Evolutionary conservation across 37 sponge, comb jelly and placozoan genomes (phyloP).

Genomic region (Bolinopsis microptera): DNA sequence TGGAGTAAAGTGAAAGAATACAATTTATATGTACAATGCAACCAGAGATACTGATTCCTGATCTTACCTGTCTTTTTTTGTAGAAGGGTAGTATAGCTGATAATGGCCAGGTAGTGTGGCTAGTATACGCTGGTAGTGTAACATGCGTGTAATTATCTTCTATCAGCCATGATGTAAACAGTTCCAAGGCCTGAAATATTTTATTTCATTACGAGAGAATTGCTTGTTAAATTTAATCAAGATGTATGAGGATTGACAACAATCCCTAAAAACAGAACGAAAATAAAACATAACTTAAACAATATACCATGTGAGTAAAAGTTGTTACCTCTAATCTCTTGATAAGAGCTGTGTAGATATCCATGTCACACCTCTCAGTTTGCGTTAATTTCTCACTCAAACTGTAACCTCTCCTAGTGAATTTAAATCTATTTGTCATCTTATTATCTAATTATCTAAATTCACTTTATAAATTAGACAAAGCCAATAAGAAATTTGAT

Average conservation of each 20-base stretch:
- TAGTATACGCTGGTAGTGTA: constrained; percentile 49
- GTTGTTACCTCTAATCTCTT: constrained; percentile 44
- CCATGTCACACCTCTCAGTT: constrained; percentile 51
- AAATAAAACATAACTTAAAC: background rate
- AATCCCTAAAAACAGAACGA: background rate
- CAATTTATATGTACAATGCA: no score
- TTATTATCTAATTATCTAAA: no score
- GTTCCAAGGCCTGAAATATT: constrained; percentile 23
- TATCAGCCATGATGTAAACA: constrained; percentile 51
- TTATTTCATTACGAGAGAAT: no score
- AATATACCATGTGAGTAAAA: background rate
- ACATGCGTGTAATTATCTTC: constrained; percentile 54
- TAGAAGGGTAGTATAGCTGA: constrained; percentile 63
- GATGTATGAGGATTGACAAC: no score
- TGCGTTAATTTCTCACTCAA: constrained; percentile 44
- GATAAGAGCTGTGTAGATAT: constrained; percentile 42
- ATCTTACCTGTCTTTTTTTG: constrained; percentile 61
- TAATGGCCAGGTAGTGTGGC: constrained; percentile 59
- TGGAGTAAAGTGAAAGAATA: no score
- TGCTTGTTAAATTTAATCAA: no score
- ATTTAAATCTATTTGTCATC: no score
- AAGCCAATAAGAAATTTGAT: no score
- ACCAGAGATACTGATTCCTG: no score
- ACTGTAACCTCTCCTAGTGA: constrained; percentile 5
- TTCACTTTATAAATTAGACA: no score